These are phyloP conservation scores for Mobula birostris DNA, from an alignment of 2,113 vertebrate species.

Conservation along the genomic window DNA sequence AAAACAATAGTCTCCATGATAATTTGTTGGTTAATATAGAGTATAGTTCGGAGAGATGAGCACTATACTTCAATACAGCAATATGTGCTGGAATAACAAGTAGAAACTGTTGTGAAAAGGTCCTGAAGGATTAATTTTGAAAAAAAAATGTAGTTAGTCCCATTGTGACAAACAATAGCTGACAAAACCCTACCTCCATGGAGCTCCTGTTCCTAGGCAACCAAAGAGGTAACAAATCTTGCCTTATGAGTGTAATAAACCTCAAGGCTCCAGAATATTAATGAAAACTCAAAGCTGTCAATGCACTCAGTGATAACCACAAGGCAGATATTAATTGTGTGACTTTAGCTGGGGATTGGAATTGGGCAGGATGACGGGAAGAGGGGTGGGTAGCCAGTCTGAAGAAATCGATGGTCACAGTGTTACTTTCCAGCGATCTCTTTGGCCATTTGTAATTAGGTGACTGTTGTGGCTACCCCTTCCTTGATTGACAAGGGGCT, in stretches of 20 bases:
- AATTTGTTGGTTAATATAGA: background rate
- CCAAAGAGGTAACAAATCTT: background rate
- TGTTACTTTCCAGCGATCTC: background rate
- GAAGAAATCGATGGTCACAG: background rate
- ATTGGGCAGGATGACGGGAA: no score
- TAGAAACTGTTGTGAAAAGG: background rate
- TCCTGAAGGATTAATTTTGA: background rate
- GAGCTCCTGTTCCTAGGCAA: conserved; percentile 27
- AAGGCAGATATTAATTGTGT: background rate
- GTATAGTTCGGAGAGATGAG: background rate
- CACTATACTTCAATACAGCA: background rate
- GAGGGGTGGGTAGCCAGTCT: background rate
- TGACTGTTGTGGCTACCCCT: background rate
- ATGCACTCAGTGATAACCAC: background rate
- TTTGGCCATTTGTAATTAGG: background rate
- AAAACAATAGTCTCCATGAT: background rate
- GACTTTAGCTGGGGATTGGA: background rate
- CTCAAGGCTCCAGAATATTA: background rate
- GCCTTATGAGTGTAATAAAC: conserved; percentile 5
- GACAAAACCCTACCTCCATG: background rate
- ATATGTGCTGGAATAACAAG: background rate
- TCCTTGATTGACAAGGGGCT: background rate
- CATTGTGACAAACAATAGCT: conserved; percentile 11
- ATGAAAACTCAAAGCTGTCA: background rate
- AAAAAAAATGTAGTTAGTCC: background rate